phyloP scores from a whole-genome alignment of 2,797 vertebrate species.

The Crax fasciolata region DNA sequence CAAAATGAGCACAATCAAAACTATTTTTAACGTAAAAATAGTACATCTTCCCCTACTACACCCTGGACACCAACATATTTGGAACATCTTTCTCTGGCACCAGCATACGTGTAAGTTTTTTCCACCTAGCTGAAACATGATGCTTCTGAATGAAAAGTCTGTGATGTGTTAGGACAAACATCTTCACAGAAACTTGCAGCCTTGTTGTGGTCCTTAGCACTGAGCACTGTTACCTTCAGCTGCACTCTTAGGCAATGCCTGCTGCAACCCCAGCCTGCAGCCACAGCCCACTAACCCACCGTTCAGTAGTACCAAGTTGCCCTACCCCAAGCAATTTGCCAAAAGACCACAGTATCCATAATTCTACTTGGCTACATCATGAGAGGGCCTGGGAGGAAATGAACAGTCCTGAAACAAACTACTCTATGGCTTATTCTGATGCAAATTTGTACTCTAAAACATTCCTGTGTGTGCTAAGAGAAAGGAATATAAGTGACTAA shows the following conservation, averaged over 20 bases:
- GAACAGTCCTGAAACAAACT: slow-evolving; percentile 39
- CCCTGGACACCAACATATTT: not conserved
- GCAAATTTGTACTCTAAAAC: slow-evolving; percentile 52
- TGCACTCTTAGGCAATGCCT: not conserved
- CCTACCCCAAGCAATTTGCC: not conserved
- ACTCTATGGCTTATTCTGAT: slow-evolving; percentile 70
- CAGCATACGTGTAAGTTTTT: not conserved
- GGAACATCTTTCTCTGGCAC: not conserved
- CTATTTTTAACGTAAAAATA: not conserved
- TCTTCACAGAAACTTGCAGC: not conserved
- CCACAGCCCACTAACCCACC: not conserved
- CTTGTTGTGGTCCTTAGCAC: not conserved
- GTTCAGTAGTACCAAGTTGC: not conserved
- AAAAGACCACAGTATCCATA: not conserved
- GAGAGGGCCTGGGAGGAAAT: slow-evolving; percentile 19
- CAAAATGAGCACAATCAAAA: not conserved
- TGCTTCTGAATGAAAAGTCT: not conserved
- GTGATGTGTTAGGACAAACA: not conserved
- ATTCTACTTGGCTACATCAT: not conserved
- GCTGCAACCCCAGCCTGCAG: not conserved
- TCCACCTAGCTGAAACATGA: not conserved
- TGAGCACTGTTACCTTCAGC: not conserved
- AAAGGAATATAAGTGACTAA: slow-evolving; percentile 57
- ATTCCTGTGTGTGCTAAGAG: slow-evolving; percentile 36
- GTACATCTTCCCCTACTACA: not conserved